A percentile compares a stretch with the other conserved stretches of the same genome.
phyloP scores from a whole-genome alignment of 2,113 vertebrate genomes.

The Phyllostomus hastatus region DNA sequence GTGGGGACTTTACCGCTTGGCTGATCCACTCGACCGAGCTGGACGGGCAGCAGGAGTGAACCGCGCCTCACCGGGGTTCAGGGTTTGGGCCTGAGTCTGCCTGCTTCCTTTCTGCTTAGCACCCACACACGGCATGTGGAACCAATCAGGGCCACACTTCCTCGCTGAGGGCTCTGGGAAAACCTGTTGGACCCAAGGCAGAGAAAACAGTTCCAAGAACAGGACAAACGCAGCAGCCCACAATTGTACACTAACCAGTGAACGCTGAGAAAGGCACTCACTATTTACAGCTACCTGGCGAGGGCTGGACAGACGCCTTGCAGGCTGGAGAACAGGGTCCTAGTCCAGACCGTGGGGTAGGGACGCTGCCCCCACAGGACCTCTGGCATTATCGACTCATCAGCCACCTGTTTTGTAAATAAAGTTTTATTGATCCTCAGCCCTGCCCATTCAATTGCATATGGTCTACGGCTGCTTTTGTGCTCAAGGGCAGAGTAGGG shows the following conservation, averaged over 20 bases:
- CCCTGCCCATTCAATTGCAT: neutral
- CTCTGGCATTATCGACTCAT: neutral
- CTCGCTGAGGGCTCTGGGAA: neutral
- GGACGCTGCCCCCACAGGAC: accelerated
- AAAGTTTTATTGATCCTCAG: neutral
- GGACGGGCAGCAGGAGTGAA: neutral
- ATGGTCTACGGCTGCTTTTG: neutral
- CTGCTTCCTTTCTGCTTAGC: neutral
- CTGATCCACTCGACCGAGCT: neutral
- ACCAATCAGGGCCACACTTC: neutral
- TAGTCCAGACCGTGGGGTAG: accelerated
- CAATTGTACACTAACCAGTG: neutral
- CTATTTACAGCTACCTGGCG: neutral
- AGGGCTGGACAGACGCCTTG: neutral
- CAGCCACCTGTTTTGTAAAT: neutral
- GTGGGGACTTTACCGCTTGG: neutral
- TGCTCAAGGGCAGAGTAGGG: neutral
- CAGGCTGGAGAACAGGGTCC: neutral
- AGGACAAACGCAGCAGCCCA: neutral
- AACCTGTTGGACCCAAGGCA: neutral
- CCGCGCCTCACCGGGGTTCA: neutral
- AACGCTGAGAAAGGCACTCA: neutral
- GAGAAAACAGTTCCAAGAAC: neutral
- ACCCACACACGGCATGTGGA: neutral
- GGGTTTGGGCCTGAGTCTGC: neutral